phyloP scores from a whole-genome alignment of 1,140 invertebrate species.

The Pseudomyrmex dendroicus region DNA sequence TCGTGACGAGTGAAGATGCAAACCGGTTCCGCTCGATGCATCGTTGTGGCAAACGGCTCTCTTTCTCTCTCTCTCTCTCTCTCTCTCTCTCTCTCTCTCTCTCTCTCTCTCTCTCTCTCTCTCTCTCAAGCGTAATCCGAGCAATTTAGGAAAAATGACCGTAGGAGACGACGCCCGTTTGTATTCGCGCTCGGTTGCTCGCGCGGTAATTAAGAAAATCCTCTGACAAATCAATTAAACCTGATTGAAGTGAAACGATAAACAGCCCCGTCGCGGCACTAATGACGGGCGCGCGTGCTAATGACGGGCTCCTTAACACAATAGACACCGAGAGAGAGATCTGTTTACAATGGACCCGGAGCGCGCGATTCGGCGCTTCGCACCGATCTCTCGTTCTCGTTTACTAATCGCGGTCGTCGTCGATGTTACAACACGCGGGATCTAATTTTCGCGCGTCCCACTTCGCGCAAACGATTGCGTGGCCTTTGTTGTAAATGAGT shows the following conservation, averaged over 20 bases:
- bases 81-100: too few species aligned
- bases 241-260: neutral
- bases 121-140: constrained; percentile 2
- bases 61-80: too few species aligned
- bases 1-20: neutral
- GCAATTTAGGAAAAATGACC: constrained; percentile 37
- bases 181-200: neutral
- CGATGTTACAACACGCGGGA: constrained; percentile 49
- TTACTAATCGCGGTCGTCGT: constrained; percentile 10
- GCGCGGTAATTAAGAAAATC: constrained; percentile 44
- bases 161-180: neutral
- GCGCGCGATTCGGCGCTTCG: constrained; percentile 19
- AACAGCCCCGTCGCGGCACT: constrained; percentile 12
- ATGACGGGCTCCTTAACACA: constrained; percentile 52
- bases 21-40: constrained; percentile 32
- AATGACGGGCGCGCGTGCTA: constrained; percentile 46
- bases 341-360: constrained; percentile 3
- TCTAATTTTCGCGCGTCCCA: constrained; percentile 65
- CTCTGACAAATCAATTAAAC: constrained; percentile 45
- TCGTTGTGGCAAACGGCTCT: neutral
- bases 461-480: constrained; percentile 65
- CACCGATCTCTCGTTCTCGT: too few species aligned
- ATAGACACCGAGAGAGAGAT: constrained; percentile 18
- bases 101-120: too few species aligned
- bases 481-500: constrained; percentile 72